Evolutionary conservation across 2,113 vertebrate genomes (phyloP).

Genomic region (Aphyosemion australe): DNA sequence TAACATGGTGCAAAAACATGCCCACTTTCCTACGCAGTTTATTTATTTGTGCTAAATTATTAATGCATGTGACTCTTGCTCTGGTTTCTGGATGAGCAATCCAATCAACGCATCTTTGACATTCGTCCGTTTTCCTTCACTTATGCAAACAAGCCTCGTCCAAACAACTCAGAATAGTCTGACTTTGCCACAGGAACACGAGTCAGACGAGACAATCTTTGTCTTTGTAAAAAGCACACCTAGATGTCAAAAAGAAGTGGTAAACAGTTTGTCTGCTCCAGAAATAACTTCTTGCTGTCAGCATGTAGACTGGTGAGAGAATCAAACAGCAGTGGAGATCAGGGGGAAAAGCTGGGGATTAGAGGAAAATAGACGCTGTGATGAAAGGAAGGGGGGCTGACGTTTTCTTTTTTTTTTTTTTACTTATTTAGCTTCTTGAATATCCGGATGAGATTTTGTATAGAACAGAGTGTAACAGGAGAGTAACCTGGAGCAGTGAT

Average conservation of each 20-base stretch:
- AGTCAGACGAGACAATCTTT: constrained; percentile 27
- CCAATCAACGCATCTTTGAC: constrained; percentile 61
- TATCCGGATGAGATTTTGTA: constrained; percentile 42
- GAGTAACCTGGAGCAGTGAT: constrained; percentile 40
- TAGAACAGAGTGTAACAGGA: constrained; percentile 56
- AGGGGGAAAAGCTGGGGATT: constrained; percentile 24
- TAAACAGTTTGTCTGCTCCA: constrained; percentile 13
- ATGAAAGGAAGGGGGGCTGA: constrained; percentile 33
- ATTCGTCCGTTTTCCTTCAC: constrained; percentile 58
- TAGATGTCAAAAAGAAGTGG: constrained; percentile 37
- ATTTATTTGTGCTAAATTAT: constrained; percentile 39
- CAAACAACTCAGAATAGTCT: constrained; percentile 51
- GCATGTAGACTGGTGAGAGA: constrained; percentile 34
- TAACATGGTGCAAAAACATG: not conserved
- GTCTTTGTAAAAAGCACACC: constrained; percentile 29
- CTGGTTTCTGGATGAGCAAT: constrained; percentile 41
- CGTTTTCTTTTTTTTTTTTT: constrained; percentile 11
- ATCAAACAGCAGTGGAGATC: constrained; percentile 35
- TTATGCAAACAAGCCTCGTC: constrained; percentile 52
- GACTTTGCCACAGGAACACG: constrained; percentile 20
- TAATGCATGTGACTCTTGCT: constrained; percentile 38
- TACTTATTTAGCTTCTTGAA: constrained; percentile 53
- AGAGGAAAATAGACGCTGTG: constrained; percentile 37
- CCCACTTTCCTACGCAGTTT: constrained; percentile 1
- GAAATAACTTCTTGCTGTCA: constrained; percentile 31